Percentiles rank a stretch among this genome's conserved stretches.
phyloP scores from a whole-genome alignment of 2,113 vertebrate species.

The Platanista minor region DNA sequence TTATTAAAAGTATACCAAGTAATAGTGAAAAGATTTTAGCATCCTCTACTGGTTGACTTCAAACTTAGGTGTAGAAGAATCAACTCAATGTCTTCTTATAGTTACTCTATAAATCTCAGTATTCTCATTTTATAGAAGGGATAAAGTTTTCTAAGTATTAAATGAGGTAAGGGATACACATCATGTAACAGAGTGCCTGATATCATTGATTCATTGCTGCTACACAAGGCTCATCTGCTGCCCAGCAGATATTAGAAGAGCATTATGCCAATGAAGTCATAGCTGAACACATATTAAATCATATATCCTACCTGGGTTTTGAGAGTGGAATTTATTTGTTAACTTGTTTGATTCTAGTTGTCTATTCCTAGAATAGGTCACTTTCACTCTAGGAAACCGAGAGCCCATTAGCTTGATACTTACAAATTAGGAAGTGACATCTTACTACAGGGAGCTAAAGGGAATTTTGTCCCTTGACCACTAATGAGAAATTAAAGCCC shows the following conservation, averaged over 20 bases:
- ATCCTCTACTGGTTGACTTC: neutral
- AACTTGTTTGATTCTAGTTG: neutral
- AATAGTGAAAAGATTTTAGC: neutral
- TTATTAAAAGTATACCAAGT: neutral
- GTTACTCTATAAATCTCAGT: neutral
- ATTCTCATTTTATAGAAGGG: neutral
- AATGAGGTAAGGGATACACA: neutral
- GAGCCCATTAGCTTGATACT: neutral
- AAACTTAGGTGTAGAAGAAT: neutral
- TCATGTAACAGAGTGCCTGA: neutral
- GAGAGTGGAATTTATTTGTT: neutral
- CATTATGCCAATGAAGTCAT: neutral
- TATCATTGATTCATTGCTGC: neutral
- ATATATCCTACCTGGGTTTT: neutral
- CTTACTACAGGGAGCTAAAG: neutral
- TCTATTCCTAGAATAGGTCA: neutral
- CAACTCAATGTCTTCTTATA: neutral
- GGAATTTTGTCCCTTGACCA: neutral
- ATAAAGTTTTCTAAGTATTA: neutral
- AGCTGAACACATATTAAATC: neutral
- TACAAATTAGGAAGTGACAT: neutral
- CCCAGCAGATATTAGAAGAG: neutral
- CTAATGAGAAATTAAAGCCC: neutral
- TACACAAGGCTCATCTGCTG: neutral
- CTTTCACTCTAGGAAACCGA: neutral